Evolutionary conservation across 2,888 invertebrate species (phyloP), one percentile per base, ranked within the genome.

Genomic region (Lasioglossum lativentre): DNA sequence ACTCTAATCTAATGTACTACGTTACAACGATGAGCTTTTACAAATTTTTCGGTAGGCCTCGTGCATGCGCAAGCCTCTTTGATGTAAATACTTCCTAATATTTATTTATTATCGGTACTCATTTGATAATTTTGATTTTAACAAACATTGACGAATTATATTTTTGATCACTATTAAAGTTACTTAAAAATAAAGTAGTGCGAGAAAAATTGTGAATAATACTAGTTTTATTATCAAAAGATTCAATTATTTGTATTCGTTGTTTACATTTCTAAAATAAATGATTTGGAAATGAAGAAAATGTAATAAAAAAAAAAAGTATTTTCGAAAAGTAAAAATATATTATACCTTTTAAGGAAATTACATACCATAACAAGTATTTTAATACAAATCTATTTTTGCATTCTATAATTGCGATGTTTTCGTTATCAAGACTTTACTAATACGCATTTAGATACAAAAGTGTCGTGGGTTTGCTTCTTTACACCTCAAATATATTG

Each of bases 351-450:
- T 59, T 72, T 78, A 42, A 75, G 72, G 40, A 72, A 34, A 85
- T 82, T 75, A 82, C 72, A 78, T 75, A 75, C 74, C 34, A 52
- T 80, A 68, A 75, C 56, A 80, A 80, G 78, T 73, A 75, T 74
- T 81, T 86, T 79, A 59, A 59, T 79, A 82, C 66, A 85, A 74
- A 77, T 82, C 66, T 82, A 76, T 40, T 77, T 75, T 80, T 78
- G 19, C 52, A 66, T 76, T 76, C 47, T 75, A 68, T 68, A 76
- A 74, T 30, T 72, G 27, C 71, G 74, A 42, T 38, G 77, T 40
- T 19, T 76, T 71, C 23, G n/a, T 40, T 30, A 71, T 4, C 52
- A 34, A 38, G n/a, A 72, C 19, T 42, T 72, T 73, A 78, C 38
- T n/a, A 56, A 59, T 78, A 75, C 19, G 56, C 34, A 56, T 10